phyloP scores from a whole-genome alignment of 2,797 vertebrate species.

The Silurus lanzhouensis region DNA sequence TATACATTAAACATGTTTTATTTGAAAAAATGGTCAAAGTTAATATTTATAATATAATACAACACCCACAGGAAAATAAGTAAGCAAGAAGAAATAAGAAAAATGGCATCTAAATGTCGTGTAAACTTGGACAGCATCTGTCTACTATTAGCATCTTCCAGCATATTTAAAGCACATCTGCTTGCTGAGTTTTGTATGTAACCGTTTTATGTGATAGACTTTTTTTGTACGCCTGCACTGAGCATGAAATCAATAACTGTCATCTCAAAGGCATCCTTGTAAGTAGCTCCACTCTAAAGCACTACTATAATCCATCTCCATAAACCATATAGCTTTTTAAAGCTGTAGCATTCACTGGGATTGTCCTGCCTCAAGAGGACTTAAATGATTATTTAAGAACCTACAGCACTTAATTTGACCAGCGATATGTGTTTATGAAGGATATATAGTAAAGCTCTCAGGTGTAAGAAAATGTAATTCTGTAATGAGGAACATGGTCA shows the following conservation, averaged over 20 bases:
- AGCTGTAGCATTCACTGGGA: constrained; percentile 70
- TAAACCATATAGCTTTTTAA: constrained; percentile 63
- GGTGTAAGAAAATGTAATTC: constrained; percentile 18
- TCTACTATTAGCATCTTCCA: constrained; percentile 23
- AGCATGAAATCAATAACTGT: constrained; percentile 78
- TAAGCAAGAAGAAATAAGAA: background rate
- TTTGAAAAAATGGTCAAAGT: background rate
- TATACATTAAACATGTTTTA: background rate
- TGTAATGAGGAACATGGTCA: background rate
- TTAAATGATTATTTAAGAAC: constrained; percentile 72
- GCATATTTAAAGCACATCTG: constrained; percentile 48
- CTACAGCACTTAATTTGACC: constrained; percentile 67
- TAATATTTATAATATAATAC: background rate
- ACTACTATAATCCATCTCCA: constrained; percentile 68
- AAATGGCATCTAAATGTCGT: background rate
- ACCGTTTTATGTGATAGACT: constrained; percentile 75
- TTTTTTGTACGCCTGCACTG: constrained; percentile 63
- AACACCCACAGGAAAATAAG: background rate
- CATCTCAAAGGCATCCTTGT: constrained; percentile 72
- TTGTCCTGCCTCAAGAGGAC: constrained; percentile 65
- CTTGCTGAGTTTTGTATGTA: constrained; percentile 60
- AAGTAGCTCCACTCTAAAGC: constrained; percentile 64
- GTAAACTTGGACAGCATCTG: background rate
- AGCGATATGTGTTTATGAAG: constrained; percentile 62
- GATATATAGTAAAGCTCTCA: constrained; percentile 60